These are phyloP conservation scores for Epizoanthus stellaris DNA, from an alignment of 92 coral and sea anemone genomes.

Conservation along the genomic window DNA sequence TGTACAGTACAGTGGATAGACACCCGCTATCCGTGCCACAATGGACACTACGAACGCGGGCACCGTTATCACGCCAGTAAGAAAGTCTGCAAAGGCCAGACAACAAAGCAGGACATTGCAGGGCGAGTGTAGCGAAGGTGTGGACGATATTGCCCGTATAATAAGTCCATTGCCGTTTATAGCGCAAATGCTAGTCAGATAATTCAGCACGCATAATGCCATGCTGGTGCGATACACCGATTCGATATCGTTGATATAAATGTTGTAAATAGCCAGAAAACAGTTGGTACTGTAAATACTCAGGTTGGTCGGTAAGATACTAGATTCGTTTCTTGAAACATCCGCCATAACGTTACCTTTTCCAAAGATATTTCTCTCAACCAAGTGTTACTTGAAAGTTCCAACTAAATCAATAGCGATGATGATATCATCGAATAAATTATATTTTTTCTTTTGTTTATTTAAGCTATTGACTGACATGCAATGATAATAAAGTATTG, in stretches of 20 bases:
- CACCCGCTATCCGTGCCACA: constrained; percentile 11
- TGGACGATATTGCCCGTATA: constrained; percentile 29
- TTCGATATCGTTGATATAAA: background rate
- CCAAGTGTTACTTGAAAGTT: background rate
- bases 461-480: background rate
- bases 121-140: constrained; percentile 49
- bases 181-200: background rate
- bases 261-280: constrained; percentile 2
- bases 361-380: background rate
- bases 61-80: constrained; percentile 46
- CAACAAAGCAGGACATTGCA: constrained; percentile 57
- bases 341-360: background rate
- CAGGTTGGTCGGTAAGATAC: background rate
- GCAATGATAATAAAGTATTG: background rate
- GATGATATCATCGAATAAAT: background rate
- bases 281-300: background rate
- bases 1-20: constrained; percentile 41
- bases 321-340: background rate
- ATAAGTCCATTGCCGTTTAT: constrained; percentile 42
- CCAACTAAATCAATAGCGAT: no score
- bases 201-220: constrained; percentile 12
- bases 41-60: constrained; percentile 49
- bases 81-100: constrained; percentile 54
- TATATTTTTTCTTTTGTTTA: background rate
- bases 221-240: constrained; percentile 20